Base-by-base conservation (phyloP, 2,113 vertebrate genomes). In the Corythaeola cristata region DNA sequence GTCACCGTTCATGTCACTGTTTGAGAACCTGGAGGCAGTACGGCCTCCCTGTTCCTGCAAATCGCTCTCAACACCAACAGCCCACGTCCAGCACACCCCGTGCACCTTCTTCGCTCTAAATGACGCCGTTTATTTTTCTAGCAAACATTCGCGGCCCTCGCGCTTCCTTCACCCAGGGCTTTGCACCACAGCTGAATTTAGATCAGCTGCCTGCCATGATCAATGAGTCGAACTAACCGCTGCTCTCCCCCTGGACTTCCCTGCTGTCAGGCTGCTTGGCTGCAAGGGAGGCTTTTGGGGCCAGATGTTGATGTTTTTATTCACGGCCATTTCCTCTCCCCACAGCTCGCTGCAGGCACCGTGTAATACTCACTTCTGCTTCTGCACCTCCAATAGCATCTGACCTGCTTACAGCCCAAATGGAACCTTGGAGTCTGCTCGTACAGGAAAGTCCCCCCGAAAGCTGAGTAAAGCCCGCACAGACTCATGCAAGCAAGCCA, bases 381-480 rank as follows among this genome's bases (percentile, higher is more conserved):
- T 16, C 69, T 49, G 32, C 72, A 24, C 8, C 52, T 55, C n/a
- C 58, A 8, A 2, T 1, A 52, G 28, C 63, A 69, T 24, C 49
- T 4, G 21, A 35, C 49, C 39, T 5, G 1, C 78, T 41, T 9
- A 30, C 35, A 44, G 32, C 15, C 35, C 60, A 30, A 49, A 15
- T 8, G 49, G 82, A 35, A 52, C 11, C 49, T 11, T 3, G 63
- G 35, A 28, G 16, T 22, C 30, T 53, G 41, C 53, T 82, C 4
- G 0, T 45, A 17, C n/a, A 62, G 63, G 13, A 3, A 33, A 68
- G 18, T 24, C 37, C 47, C 33, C 11, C 69, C 23, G 50, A 73
- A 47, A 69, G 5, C 14, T 0, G 6, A 59, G 30, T 15, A 11
- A 47, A 85, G 9, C 14, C 53, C 5, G 0, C 19, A 13, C 0